Evolutionary conservation across 2,888 invertebrate genomes (phyloP), one percentile per base, ranked within the genome.

Genomic region (Polydrusus pterygomalis): DNA sequence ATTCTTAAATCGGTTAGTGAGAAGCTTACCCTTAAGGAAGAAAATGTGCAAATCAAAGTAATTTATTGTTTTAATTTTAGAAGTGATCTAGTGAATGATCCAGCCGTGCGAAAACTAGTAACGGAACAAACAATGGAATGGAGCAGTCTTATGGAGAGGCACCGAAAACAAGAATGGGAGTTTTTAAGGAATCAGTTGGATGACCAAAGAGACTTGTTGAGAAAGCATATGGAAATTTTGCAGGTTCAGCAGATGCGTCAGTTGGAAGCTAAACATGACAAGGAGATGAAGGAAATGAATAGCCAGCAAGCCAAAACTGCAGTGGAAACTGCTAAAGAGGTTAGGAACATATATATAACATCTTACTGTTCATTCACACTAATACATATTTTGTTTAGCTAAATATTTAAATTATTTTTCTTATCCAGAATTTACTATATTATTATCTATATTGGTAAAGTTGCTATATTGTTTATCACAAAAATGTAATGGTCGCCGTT

Each of bases 231-330:
- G 93, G 92, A 94, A 82, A 88, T 92, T 30, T 93, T 96, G 18
- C 98, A 98, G 87, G 91, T 91, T 67, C 89, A 91, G 11, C 97
- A 97, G 88, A 91, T 97, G 87, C 97, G 97, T 86, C 96, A 97
- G 86, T 89, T 98, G 2, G 96, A 96, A 84, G 93, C 91, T 7
- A 94, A 96, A 84, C 97, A 97, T 85, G 97, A 97, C 86, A 95
- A 96, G 79, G 99, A 99, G 85, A 92, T 96, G 84, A 99, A 99
- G 87, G 98, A 99, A 79, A 93, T 99, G 92, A 98, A 97, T 86
- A 91, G 93, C 7, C 92, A 94, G 70, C 99, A 99, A 88, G 97
- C 98, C 5, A 98, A 97, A 89, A 93, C 96, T 83, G 98, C 98
- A 64, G 97, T 99, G 82, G 99, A 99, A 87, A 98, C 98, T 18